Conservation (phyloP, 2,888 invertebrate species). For the Philereme transversata region DNA sequence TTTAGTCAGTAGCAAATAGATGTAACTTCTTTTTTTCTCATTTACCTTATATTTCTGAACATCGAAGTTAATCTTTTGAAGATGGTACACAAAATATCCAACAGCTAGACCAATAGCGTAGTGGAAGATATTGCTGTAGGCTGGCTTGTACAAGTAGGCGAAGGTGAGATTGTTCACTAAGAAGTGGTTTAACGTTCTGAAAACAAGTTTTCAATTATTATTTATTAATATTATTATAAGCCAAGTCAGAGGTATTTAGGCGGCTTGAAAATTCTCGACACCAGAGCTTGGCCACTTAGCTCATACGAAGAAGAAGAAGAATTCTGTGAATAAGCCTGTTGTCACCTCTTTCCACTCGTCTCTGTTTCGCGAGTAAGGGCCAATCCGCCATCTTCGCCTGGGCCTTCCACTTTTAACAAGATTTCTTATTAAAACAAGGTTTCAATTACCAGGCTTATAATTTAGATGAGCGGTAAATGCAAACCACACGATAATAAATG, state of each 20-base stretch:
- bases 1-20: background rate
- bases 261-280: no score
- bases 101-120: constrained; percentile 4
- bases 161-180: background rate
- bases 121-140: background rate
- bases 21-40: constrained; percentile 4
- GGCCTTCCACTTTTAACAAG: no score
- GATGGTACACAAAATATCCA: constrained; percentile 9
- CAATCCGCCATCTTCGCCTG: no score
- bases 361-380: no score
- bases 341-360: no score
- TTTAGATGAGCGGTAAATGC: background rate
- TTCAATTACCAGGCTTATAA: background rate
- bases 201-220: background rate
- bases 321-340: no score
- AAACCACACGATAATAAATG: no score
- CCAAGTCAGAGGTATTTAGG: no score
- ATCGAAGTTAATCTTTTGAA: constrained; percentile 14
- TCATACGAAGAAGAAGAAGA: no score
- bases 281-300: no score
- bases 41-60: constrained; percentile 6
- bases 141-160: background rate
- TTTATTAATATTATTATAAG: no score
- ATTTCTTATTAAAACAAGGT: background rate
- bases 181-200: background rate